Evolutionary conservation across 2,113 vertebrate genomes (phyloP), one percentile per base, ranked within the genome.

Genomic region (Carassius auratus): DNA sequence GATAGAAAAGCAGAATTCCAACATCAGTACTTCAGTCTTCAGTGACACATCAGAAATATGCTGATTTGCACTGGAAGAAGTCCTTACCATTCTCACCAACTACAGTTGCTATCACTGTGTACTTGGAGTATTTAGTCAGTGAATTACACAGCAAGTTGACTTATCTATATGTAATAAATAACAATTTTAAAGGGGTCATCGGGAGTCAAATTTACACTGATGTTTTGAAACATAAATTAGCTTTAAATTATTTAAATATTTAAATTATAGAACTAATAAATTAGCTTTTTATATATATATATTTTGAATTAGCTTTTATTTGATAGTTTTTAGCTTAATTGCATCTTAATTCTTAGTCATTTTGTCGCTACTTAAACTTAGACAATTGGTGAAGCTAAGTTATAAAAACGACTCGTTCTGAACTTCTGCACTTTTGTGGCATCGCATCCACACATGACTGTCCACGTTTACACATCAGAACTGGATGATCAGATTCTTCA

Each of bases 61-160:
- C n/a, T n/a, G n/a, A n/a, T n/a, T 92, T 57, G 79, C 85, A 50
- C 80, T 85, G 38, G 84, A 91, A 19, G 89, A 92, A 1, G 84
- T 92, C 48, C 62, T 93, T 8, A 26, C 10, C 14, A 80, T 92
- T 79, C 74, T 94, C 90, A 87, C 90, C 66, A 90, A 88, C 42
- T 91, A 91, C 90, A 8, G 71, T 86, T 74, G 91, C 92, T 7
- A 42, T 89, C 78, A 38, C 89, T 84, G 73, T 87, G 15, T 93
- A 94, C 86, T 91, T 94, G 45, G 92, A 95, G 89, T 91, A 92
- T 86, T 83, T 93, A 81, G 91, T 94, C 45, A 69, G 89, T 26
- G 87, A 86, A 26, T 84, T 92, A 76, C 90, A 90, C 30, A 92
- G 90, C 57, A 80, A 93, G 92, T 93, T 94, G 45, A 26, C 9